Conservation (phyloP, 2,888 invertebrate species). For the Cephus spinipes region DNA sequence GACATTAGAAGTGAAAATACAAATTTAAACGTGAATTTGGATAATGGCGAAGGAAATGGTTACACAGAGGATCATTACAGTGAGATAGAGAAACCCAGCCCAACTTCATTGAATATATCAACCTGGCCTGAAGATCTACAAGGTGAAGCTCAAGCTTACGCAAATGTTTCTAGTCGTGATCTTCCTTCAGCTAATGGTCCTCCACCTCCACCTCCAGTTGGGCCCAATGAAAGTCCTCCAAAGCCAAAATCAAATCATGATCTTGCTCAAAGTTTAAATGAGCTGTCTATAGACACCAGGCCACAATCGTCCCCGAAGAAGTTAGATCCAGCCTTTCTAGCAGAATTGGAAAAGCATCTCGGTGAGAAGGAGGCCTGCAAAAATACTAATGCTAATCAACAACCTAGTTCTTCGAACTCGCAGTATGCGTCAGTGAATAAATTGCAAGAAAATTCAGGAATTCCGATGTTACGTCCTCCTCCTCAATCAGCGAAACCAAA, state of each 20-base stretch:
- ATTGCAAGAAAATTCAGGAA: conserved; percentile 45
- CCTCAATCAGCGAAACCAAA: conserved; percentile 62
- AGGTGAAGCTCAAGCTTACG: conserved; percentile 47
- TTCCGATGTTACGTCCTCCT: conserved; percentile 68
- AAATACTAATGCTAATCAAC: conserved; percentile 63
- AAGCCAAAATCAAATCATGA: conserved; percentile 57
- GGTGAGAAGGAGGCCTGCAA: conserved; percentile 66
- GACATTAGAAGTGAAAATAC: conserved; percentile 50
- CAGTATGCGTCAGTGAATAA: conserved; percentile 38
- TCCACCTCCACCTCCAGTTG: conserved; percentile 48
- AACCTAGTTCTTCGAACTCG: conserved; percentile 20
- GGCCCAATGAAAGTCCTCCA: conserved; percentile 52
- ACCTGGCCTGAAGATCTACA: conserved; percentile 60
- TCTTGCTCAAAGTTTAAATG: conserved; percentile 51
- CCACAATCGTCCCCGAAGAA: conserved; percentile 61
- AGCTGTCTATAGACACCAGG: conserved; percentile 44
- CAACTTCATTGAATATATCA: conserved; percentile 35
- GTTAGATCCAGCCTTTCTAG: conserved; percentile 72
- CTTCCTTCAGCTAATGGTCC: conserved; percentile 10
- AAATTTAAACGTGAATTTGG: conserved; percentile 48
- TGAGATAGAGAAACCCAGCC: conserved; percentile 54
- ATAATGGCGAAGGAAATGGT: conserved; percentile 32
- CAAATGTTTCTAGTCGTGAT: conserved; percentile 45
- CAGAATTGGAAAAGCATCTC: conserved; percentile 75
- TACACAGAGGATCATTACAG: conserved; percentile 53